Conservation (phyloP, 2,113 vertebrate genomes). For the Sylvilagus bachmani region DNA sequence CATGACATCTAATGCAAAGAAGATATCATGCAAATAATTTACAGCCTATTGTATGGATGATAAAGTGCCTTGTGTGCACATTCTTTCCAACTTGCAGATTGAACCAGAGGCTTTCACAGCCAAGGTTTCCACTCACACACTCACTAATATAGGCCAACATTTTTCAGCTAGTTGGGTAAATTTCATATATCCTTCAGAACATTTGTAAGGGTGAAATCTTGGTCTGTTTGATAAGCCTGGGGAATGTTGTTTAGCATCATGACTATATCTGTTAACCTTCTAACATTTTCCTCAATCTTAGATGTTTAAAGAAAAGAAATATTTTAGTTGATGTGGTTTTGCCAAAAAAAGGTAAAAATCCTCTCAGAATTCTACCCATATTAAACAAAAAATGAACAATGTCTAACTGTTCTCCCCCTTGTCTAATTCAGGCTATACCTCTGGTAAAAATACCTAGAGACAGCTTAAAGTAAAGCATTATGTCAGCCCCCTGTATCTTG, state of each 20-base stretch:
- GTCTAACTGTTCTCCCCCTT: neutral
- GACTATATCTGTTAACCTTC: constrained; percentile 30
- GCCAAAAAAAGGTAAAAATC: neutral
- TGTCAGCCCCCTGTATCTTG: constrained; percentile 10
- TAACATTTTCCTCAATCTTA: neutral
- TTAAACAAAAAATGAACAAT: constrained; percentile 9
- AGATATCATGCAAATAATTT: constrained; percentile 79
- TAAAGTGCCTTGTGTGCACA: constrained; percentile 55
- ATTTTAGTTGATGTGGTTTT: neutral
- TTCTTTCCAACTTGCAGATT: constrained; percentile 53
- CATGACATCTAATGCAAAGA: constrained; percentile 79
- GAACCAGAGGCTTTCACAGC: constrained; percentile 58
- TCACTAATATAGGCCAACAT: constrained; percentile 1
- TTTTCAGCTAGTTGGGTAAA: constrained; percentile 54
- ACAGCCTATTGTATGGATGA: constrained; percentile 68
- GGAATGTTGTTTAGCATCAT: neutral
- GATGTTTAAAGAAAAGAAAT: constrained; percentile 38
- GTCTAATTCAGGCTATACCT: neutral
- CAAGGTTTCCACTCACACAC: constrained; percentile 38
- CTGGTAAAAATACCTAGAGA: neutral
- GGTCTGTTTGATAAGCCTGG: neutral
- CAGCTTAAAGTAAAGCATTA: constrained; percentile 17
- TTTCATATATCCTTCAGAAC: constrained; percentile 12
- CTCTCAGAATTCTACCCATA: neutral
- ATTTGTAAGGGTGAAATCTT: neutral